phyloP scores from a whole-genome alignment of 2,113 vertebrate genomes.

The Cryptomyrus ogoouensis region DNA sequence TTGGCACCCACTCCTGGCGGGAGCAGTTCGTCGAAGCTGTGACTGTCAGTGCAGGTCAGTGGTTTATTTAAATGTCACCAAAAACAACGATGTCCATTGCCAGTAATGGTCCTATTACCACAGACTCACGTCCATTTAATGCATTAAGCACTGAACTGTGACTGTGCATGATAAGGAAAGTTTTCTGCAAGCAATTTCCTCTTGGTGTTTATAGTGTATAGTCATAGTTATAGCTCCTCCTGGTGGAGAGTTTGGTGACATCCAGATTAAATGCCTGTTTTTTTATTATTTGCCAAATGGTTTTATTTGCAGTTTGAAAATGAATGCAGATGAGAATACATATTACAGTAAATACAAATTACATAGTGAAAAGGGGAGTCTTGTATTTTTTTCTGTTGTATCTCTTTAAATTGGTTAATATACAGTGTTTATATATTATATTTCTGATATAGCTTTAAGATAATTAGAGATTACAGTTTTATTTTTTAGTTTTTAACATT shows the following conservation, averaged over 20 bases:
- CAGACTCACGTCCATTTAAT: background rate
- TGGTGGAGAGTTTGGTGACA: constrained; percentile 9
- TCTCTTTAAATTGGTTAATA: background rate
- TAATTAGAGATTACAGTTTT: background rate
- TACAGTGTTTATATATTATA: background rate
- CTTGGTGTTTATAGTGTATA: background rate
- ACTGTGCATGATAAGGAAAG: background rate
- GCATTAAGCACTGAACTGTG: background rate
- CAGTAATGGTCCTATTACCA: background rate
- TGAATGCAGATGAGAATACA: background rate
- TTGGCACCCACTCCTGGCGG: constrained; percentile 89
- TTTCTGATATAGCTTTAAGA: background rate
- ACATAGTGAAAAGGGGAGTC: background rate
- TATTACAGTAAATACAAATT: background rate
- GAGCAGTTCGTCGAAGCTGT: constrained; percentile 91
- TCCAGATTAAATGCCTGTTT: background rate
- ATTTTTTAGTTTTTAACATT: background rate
- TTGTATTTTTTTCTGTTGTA: background rate
- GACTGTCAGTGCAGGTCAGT: constrained; percentile 85
- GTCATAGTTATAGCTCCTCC: constrained; percentile 8
- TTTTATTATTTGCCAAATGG: background rate
- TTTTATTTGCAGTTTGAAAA: background rate
- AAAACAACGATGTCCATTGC: background rate
- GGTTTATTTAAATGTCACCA: constrained; percentile 6
- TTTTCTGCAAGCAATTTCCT: background rate